These are phyloP conservation scores for Lagria hirta DNA, from an alignment of 2,888 invertebrate genomes.

Conservation along the genomic window DNA sequence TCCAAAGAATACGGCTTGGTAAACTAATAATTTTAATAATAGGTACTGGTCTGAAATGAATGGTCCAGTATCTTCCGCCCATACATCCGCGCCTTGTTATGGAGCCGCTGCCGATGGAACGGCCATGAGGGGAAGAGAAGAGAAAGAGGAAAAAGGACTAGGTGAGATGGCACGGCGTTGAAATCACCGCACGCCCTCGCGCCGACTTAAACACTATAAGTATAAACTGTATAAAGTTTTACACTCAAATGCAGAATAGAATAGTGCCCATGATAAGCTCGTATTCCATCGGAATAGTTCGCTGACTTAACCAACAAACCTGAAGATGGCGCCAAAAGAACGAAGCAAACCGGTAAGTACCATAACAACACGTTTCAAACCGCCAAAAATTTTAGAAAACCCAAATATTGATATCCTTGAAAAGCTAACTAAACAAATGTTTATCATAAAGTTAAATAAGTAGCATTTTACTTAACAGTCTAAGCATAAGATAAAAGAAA, in stretches of 20 bases:
- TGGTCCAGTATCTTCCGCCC: conserved; percentile 46
- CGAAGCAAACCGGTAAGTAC: no score
- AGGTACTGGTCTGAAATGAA: conserved; percentile 36
- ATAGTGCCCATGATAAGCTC: conserved; percentile 13
- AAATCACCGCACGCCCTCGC: conserved; percentile 50
- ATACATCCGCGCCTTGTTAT: conserved; percentile 50
- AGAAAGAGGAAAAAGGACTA: conserved; percentile 29
- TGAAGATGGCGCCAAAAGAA: conserved; percentile 24
- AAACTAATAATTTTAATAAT: conserved; percentile 37
- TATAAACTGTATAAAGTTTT: conserved; percentile 1
- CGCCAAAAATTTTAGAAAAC: no score
- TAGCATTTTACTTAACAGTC: no score
- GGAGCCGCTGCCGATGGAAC: conserved; percentile 34
- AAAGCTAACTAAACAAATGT: no score
- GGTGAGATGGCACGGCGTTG: conserved; percentile 45
- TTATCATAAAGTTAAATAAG: no score
- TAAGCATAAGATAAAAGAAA: no score
- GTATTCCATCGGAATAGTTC: conserved; percentile 16
- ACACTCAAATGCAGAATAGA: conserved; percentile 3
- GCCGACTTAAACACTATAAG: conserved; percentile 40
- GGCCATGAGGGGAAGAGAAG: conserved; percentile 25
- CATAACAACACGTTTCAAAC: no score
- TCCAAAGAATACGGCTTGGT: conserved; percentile 23
- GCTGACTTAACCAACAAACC: conserved; percentile 2
- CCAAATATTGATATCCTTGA: no score